Evolutionary conservation across 2,797 vertebrate genomes (phyloP).

Genomic region (Centroberyx gerrardi): DNA sequence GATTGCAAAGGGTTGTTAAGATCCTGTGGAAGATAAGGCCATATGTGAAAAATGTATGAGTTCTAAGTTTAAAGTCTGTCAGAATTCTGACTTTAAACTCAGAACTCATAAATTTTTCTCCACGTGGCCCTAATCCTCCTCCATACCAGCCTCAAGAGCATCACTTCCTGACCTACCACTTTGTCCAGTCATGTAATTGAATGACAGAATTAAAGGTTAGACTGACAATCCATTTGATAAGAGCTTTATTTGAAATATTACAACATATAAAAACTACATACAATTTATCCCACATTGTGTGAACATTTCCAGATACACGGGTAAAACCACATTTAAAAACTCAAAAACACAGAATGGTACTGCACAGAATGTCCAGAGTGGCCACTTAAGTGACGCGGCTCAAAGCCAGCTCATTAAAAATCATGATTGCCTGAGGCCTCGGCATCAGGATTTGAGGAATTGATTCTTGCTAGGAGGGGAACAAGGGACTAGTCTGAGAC

Average conservation of each 20-base stretch:
- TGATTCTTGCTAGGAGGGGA: slow-evolving; percentile 18
- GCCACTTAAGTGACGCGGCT: slow-evolving; percentile 71
- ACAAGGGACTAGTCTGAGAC: slow-evolving; percentile 78
- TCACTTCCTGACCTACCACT: not conserved
- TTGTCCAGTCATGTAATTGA: too few species aligned
- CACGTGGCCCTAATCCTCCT: too few species aligned
- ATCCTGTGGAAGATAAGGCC: too few species aligned
- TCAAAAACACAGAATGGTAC: slow-evolving; percentile 83
- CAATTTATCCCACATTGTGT: slow-evolving; percentile 89
- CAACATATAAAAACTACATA: slow-evolving; percentile 99
- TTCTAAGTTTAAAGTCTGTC: too few species aligned
- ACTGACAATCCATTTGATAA: slow-evolving; percentile 76
- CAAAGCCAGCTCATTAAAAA: slow-evolving; percentile 72
- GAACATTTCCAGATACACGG: slow-evolving; percentile 85
- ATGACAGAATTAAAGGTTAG: too few species aligned
- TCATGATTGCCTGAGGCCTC: slow-evolving; percentile 63
- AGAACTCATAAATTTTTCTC: too few species aligned
- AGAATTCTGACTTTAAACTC: too few species aligned
- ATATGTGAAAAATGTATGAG: too few species aligned
- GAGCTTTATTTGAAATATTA: slow-evolving; percentile 99
- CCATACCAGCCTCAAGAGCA: not conserved
- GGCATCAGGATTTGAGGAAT: slow-evolving; percentile 52
- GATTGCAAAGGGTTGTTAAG: too few species aligned
- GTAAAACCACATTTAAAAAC: slow-evolving; percentile 91
- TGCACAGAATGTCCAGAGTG: slow-evolving; percentile 77